phyloP scores from a whole-genome alignment of 2,888 invertebrate genomes.

The Adela reaumurella region DNA sequence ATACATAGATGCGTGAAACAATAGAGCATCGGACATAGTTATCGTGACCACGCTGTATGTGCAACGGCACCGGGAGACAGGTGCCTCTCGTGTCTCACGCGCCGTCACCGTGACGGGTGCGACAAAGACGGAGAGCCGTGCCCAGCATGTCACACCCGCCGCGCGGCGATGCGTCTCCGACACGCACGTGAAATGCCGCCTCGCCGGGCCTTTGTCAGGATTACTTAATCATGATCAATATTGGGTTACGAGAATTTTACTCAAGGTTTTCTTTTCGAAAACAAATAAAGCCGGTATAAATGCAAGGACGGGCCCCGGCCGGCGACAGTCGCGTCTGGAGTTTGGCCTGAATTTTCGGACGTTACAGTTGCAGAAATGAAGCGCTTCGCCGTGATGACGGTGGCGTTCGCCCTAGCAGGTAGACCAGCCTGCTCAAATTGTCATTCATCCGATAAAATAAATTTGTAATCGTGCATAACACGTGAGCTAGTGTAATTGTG shows the following conservation, averaged over 20 bases:
- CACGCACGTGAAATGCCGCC: slow-evolving; percentile 9
- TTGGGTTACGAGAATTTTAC: slow-evolving; percentile 55
- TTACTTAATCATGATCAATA: slow-evolving; percentile 54
- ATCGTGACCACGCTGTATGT: slow-evolving; percentile 23
- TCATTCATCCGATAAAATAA: too few relatives aligned
- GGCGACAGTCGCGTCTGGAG: neutral
- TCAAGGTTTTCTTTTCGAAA: slow-evolving; percentile 50
- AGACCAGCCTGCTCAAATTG: too few relatives aligned
- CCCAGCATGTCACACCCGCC: neutral
- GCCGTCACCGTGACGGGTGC: slow-evolving; percentile 23
- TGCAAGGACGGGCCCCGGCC: slow-evolving; percentile 32
- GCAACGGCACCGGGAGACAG: slow-evolving; percentile 29
- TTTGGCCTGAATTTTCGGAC: too few relatives aligned
- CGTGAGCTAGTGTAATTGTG: too few relatives aligned
- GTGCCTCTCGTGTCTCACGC: slow-evolving; percentile 54
- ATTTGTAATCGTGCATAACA: too few relatives aligned
- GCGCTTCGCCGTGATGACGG: too few relatives aligned
- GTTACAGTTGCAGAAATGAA: too few relatives aligned
- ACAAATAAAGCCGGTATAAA: slow-evolving; percentile 52
- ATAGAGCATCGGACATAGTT: neutral
- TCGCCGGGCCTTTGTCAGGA: slow-evolving; percentile 1
- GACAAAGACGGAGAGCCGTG: neutral
- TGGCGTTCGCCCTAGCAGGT: too few relatives aligned
- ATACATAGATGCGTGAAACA: too few relatives aligned
- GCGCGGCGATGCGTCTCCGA: neutral